A percentile compares a stretch with the other conserved stretches of the same genome.
Evolutionary conservation across 2,113 vertebrate genomes (phyloP).

Genomic region (Lepus europaeus): DNA sequence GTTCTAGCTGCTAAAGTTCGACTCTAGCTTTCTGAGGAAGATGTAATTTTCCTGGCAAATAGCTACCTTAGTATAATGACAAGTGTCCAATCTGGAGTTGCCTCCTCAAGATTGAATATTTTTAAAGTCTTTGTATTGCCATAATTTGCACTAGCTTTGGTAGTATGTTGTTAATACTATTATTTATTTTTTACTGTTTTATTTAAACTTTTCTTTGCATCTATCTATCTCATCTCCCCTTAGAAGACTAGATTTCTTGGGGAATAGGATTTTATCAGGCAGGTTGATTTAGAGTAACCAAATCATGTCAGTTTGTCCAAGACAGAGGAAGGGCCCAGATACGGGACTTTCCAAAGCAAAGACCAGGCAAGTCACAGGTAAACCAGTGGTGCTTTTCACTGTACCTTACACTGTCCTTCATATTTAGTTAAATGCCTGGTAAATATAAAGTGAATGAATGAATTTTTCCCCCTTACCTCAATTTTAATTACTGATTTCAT

Average conservation of each 20-base stretch:
- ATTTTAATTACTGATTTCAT: constrained; percentile 59
- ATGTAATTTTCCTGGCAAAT: constrained; percentile 13
- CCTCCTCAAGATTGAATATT: constrained; percentile 1
- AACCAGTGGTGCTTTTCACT: background rate
- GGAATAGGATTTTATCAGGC: background rate
- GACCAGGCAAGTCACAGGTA: constrained; percentile 8
- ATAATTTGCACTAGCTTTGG: constrained; percentile 36
- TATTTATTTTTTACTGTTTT: constrained; percentile 36
- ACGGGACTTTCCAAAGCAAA: background rate
- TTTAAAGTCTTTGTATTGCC: constrained; percentile 48
- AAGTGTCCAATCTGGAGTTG: constrained; percentile 15
- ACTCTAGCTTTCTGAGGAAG: constrained; percentile 50
- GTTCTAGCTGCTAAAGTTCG: no score
- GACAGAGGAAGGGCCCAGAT: background rate
- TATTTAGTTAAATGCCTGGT: constrained; percentile 42
- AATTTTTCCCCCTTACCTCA: constrained; percentile 25
- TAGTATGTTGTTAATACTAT: constrained; percentile 15
- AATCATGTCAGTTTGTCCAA: constrained; percentile 7
- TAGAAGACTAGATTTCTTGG: constrained; percentile 4
- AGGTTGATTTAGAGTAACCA: constrained; percentile 39
- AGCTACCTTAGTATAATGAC: background rate
- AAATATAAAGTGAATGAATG: constrained; percentile 32
- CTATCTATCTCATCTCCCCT: background rate
- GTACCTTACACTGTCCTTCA: background rate
- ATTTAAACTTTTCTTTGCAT: constrained; percentile 53